Conservation (phyloP, 2,797 vertebrate genomes). For the Channa striata region DNA sequence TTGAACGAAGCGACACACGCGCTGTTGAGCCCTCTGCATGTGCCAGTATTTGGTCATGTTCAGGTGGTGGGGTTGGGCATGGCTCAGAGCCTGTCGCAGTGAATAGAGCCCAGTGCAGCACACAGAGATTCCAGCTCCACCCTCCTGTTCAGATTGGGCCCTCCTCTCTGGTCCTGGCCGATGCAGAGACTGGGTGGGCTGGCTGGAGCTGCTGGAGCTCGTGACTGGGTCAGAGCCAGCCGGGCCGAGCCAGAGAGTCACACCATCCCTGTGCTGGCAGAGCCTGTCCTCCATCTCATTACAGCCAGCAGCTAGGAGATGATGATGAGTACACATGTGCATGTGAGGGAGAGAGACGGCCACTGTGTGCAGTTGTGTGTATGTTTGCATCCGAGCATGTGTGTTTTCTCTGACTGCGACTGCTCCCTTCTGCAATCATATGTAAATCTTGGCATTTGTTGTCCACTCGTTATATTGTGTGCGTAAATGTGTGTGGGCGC, state of each 20-base stretch:
- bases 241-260: slow-evolving; percentile 67
- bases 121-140: slow-evolving; percentile 59
- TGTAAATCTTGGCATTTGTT: slow-evolving; percentile 81
- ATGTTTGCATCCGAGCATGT: slow-evolving; percentile 47
- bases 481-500: background rate
- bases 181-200: slow-evolving; percentile 61
- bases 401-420: slow-evolving; percentile 34
- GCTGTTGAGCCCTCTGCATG: slow-evolving; percentile 18
- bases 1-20: slow-evolving; percentile 33
- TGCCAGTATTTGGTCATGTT: slow-evolving; percentile 69
- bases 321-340: slow-evolving; percentile 56
- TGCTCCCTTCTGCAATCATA: slow-evolving; percentile 67
- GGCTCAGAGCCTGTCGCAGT: slow-evolving; percentile 64
- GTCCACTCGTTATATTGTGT: slow-evolving; percentile 53
- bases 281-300: slow-evolving; percentile 61
- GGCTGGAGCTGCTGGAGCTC: slow-evolving; percentile 66
- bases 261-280: slow-evolving; percentile 67
- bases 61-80: slow-evolving; percentile 74
- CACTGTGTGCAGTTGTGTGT: slow-evolving; percentile 34
- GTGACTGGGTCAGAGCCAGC: slow-evolving; percentile 63
- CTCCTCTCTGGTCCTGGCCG: slow-evolving; percentile 52
- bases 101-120: slow-evolving; percentile 56
- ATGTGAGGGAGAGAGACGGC: slow-evolving; percentile 14
- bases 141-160: slow-evolving; percentile 58
- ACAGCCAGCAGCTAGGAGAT: slow-evolving; percentile 62